Percentiles rank a stretch among this genome's conserved stretches.
These are phyloP conservation scores for Zeugodacus cucurbitae DNA, from an alignment of 1,140 invertebrate species.

Conservation along the genomic window DNA sequence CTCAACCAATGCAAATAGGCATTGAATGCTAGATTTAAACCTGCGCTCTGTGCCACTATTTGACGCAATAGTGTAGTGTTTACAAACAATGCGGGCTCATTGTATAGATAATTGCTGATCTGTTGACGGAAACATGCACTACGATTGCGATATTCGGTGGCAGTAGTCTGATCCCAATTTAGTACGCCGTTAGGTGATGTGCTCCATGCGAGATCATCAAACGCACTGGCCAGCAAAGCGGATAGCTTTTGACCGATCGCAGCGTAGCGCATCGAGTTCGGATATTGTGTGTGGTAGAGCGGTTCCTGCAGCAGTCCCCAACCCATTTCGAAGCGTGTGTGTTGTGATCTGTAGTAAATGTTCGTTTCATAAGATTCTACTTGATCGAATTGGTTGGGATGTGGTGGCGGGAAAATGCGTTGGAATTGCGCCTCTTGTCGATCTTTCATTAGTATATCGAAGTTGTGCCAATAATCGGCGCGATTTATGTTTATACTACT, in stretches of 20 bases:
- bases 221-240: conserved; percentile 91
- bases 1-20: conserved; percentile 67
- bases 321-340: conserved; percentile 96
- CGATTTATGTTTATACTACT: conserved; percentile 47
- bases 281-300: conserved; percentile 89
- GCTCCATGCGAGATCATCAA: conserved; percentile 97
- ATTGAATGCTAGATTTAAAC: conserved; percentile 72
- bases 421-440: conserved; percentile 43
- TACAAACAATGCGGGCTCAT: conserved; percentile 66
- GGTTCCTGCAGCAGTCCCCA: conserved; percentile 94
- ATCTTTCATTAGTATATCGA: conserved; percentile 48
- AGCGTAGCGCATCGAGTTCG: conserved; percentile 91
- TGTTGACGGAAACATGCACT: conserved; percentile 92
- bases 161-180: conserved; percentile 97
- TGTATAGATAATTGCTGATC: conserved; percentile 71
- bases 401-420: conserved; percentile 48
- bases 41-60: conserved; percentile 75
- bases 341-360: conserved; percentile 76
- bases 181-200: conserved; percentile 69
- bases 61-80: conserved; percentile 73
- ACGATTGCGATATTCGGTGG: conserved; percentile 85
- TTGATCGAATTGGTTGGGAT: conserved; percentile 46
- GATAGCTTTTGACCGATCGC: conserved; percentile 95
- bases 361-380: conserved; percentile 55
- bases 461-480: conserved; percentile 57